These are phyloP conservation scores for Criorhina ranunculi DNA, from an alignment of 2,888 invertebrate species.

Conservation along the genomic window DNA sequence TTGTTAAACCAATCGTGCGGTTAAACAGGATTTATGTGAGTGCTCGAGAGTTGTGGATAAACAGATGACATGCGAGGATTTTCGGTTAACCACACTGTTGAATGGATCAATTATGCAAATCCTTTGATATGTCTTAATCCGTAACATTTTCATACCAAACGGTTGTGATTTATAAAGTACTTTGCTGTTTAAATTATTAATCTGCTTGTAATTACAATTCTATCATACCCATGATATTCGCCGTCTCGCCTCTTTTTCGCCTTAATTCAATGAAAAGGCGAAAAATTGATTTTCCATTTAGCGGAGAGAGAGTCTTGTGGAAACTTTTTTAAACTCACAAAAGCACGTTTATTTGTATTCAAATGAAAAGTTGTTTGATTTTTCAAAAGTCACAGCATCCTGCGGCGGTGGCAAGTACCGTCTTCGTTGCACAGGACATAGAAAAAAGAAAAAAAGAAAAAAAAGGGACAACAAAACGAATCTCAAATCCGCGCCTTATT, in stretches of 20 bases:
- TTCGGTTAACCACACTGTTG: constrained; percentile 65
- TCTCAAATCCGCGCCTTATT: constrained; percentile 37
- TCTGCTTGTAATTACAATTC: constrained; percentile 17
- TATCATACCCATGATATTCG: not conserved
- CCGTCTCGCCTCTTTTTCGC: not conserved
- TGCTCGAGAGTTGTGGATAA: constrained; percentile 36
- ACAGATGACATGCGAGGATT: constrained; percentile 63
- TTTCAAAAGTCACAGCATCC: constrained; percentile 24
- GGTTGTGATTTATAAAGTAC: constrained; percentile 27
- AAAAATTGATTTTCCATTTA: constrained; percentile 29
- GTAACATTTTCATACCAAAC: not conserved
- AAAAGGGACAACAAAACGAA: not conserved
- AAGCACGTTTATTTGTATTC: constrained; percentile 32
- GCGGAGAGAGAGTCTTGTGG: not conserved
- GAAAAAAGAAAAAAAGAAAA: too few species aligned
- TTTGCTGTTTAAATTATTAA: constrained; percentile 23
- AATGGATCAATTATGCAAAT: constrained; percentile 69
- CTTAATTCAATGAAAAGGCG: constrained; percentile 31
- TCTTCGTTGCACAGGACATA: not conserved
- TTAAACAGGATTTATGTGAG: constrained; percentile 38
- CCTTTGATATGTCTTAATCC: constrained; percentile 50
- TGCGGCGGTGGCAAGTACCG: not conserved
- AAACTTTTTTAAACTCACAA: constrained; percentile 1
- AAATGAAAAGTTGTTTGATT: constrained; percentile 39
- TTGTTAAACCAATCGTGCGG: constrained; percentile 37